These are phyloP conservation scores for Matsumyia berberina DNA, from an alignment of 2,888 invertebrate genomes.

Conservation along the genomic window DNA sequence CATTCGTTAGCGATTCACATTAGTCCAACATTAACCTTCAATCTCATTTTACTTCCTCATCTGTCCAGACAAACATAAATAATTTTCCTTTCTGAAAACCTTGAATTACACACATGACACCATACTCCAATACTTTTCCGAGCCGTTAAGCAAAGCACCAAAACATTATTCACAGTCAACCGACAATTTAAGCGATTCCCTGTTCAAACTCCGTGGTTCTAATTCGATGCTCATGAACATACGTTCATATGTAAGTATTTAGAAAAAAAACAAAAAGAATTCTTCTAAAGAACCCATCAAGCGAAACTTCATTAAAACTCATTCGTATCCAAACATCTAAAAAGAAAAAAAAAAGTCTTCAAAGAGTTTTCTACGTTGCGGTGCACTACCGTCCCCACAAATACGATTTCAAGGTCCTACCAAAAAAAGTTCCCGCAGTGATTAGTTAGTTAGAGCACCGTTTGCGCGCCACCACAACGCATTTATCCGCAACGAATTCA, in stretches of 20 bases:
- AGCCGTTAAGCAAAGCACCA: conserved; percentile 58
- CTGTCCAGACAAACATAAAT: not conserved
- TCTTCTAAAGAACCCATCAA: conserved; percentile 69
- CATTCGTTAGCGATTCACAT: not conserved
- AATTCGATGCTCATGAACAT: conserved; percentile 58
- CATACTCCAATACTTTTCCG: conserved; percentile 48
- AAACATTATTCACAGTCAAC: conserved; percentile 55
- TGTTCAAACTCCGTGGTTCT: conserved; percentile 56
- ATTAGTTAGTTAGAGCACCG: conserved; percentile 58
- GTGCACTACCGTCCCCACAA: conserved; percentile 49
- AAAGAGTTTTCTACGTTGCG: conserved; percentile 57
- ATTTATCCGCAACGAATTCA: conserved; percentile 43
- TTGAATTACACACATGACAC: conserved; percentile 55
- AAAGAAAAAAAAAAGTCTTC: conserved; percentile 29
- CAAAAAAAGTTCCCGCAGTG: conserved; percentile 32
- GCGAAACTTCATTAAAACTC: conserved; percentile 72
- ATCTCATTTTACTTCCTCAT: conserved; percentile 15
- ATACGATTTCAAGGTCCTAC: conserved; percentile 56
- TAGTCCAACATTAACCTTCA: conserved; percentile 17
- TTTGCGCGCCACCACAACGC: conserved; percentile 44
- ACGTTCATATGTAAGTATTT: too few relatives aligned
- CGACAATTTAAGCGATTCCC: conserved; percentile 34
- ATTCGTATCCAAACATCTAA: conserved; percentile 51
- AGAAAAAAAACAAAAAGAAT: conserved; percentile 50
- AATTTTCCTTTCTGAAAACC: conserved; percentile 22